phyloP scores from a whole-genome alignment of 2,888 invertebrate species.

The Teleiodes luculella region DNA sequence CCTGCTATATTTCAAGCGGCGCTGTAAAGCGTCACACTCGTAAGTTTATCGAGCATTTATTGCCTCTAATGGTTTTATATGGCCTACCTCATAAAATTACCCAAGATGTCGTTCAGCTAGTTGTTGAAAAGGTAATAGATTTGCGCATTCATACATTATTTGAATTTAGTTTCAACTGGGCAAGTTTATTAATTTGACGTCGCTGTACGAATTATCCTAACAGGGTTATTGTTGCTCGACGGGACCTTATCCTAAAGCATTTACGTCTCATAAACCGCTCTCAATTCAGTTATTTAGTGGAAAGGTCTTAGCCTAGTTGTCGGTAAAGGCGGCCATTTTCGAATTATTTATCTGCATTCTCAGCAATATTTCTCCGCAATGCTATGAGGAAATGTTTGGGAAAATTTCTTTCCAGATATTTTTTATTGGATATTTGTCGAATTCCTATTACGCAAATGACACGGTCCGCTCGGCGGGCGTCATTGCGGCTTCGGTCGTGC shows the following conservation, averaged over 20 bases:
- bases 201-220: constrained; percentile 24
- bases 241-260: not conserved
- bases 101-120: constrained; percentile 38
- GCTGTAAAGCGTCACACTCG: constrained; percentile 47
- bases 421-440: constrained; percentile 51
- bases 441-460: constrained; percentile 71
- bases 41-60: constrained; percentile 51
- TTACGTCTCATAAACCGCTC: constrained; percentile 1
- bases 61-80: constrained; percentile 58
- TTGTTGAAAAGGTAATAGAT: constrained; percentile 37
- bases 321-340: not conserved
- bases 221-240: not conserved
- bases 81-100: constrained; percentile 47
- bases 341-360: not conserved
- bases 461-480: constrained; percentile 58
- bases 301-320: not conserved
- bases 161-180: constrained; percentile 24
- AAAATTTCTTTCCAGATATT: constrained; percentile 24
- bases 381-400: not conserved
- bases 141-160: constrained; percentile 33
- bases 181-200: constrained; percentile 28
- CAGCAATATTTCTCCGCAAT: not conserved
- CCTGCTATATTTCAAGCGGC: constrained; percentile 41
- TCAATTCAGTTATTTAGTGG: not conserved
- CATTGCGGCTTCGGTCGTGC: constrained; percentile 72